These are phyloP conservation scores for Cerastoderma edule DNA, from an alignment of 2,888 invertebrate genomes.

Conservation along the genomic window DNA sequence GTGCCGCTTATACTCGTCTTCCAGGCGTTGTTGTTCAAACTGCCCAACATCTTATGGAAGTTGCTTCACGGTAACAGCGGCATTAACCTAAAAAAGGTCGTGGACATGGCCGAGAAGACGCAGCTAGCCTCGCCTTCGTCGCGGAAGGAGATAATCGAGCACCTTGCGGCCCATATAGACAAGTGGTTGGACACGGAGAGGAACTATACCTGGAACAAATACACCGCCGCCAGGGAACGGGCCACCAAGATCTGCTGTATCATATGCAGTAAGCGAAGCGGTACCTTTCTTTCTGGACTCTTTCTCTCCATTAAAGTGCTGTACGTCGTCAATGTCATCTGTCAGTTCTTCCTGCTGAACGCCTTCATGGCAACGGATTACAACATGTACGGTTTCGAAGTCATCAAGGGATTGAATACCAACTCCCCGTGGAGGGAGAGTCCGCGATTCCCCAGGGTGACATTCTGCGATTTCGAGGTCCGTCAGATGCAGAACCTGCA, in stretches of 20 bases:
- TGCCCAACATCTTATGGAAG: conserved; percentile 73
- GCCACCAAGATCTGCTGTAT: conserved; percentile 68
- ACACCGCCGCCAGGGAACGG: conserved; percentile 70
- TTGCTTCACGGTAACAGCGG: conserved; percentile 68
- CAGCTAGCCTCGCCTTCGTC: conserved; percentile 71
- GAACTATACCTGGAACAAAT: conserved; percentile 72
- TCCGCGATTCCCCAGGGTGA: conserved; percentile 73
- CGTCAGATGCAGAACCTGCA: conserved; percentile 77
- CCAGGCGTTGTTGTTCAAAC: conserved; percentile 72
- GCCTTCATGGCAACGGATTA: conserved; percentile 78
- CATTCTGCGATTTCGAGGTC: conserved; percentile 79
- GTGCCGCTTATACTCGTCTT: conserved; percentile 73
- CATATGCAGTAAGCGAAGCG: conserved; percentile 76
- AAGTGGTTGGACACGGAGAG: conserved; percentile 75
- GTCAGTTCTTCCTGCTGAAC: conserved; percentile 80
- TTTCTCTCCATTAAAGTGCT: conserved; percentile 78
- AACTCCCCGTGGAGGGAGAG: conserved; percentile 69
- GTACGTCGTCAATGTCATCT: conserved; percentile 78
- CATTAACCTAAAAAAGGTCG: conserved; percentile 75
- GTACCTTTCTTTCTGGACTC: conserved; percentile 77
- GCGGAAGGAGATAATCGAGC: conserved; percentile 67
- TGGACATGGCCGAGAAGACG: conserved; percentile 73
- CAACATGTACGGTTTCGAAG: conserved; percentile 77
- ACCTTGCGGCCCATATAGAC: conserved; percentile 73
- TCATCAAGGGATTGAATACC: conserved; percentile 65